These are phyloP conservation scores for Gonatopus flavifemur DNA, from an alignment of 1,140 invertebrate species.

Conservation along the genomic window DNA sequence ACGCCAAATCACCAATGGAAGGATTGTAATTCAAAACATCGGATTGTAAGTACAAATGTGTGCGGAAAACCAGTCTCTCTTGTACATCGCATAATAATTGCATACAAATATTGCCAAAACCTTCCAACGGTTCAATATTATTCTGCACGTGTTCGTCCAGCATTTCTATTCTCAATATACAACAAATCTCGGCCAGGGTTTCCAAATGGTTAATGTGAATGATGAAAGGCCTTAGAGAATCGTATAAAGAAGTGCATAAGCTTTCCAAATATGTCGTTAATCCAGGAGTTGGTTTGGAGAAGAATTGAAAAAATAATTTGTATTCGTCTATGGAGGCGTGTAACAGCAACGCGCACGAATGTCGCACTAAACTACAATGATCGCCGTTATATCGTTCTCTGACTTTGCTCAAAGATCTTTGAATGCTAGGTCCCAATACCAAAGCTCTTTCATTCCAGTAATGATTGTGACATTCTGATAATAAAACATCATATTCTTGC, in stretches of 20 bases:
- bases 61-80: slow-evolving; percentile 93
- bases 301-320: slow-evolving; percentile 88
- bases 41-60: slow-evolving; percentile 89
- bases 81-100: slow-evolving; percentile 95
- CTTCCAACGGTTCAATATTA: slow-evolving; percentile 72
- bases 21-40: slow-evolving; percentile 90
- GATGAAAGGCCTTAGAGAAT: slow-evolving; percentile 90
- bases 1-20: slow-evolving; percentile 92
- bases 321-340: slow-evolving; percentile 93
- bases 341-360: slow-evolving; percentile 85
- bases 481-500: slow-evolving; percentile 75
- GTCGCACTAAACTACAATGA: slow-evolving; percentile 84
- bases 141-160: slow-evolving; percentile 89
- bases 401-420: slow-evolving; percentile 67
- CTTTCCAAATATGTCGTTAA: slow-evolving; percentile 78
- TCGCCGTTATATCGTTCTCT: slow-evolving; percentile 70
- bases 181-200: slow-evolving; percentile 94
- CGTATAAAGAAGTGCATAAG: slow-evolving; percentile 89
- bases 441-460: slow-evolving; percentile 78
- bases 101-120: slow-evolving; percentile 81
- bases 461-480: slow-evolving; percentile 82
- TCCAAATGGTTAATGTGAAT: slow-evolving; percentile 98
- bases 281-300: slow-evolving; percentile 66
- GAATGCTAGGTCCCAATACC: slow-evolving; percentile 75
- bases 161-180: slow-evolving; percentile 91